A percentile compares a stretch with the other conserved stretches of the same genome.
These are phyloP conservation scores for Crotophaga sulcirostris DNA, from an alignment of 2,113 vertebrate genomes.

Conservation along the genomic window DNA sequence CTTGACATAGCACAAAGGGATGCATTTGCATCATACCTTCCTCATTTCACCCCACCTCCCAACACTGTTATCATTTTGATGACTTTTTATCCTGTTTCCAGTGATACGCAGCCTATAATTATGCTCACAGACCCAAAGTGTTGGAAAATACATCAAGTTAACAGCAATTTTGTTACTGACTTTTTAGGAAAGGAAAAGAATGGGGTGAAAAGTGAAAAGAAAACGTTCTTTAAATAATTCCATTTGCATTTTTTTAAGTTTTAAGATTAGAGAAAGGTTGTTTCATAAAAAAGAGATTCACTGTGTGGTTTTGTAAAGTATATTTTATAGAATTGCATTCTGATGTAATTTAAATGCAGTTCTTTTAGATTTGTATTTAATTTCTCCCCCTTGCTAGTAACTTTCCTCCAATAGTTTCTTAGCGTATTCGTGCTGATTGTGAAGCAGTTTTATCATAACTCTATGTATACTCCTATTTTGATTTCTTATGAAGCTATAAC, in stretches of 20 bases:
- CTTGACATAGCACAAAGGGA: constrained; percentile 9
- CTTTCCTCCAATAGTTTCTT: neutral
- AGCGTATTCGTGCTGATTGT: neutral
- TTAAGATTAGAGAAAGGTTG: neutral
- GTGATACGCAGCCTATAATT: neutral
- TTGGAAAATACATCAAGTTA: neutral
- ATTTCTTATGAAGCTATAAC: neutral
- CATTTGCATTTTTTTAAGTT: neutral
- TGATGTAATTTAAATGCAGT: neutral
- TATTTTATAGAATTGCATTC: neutral
- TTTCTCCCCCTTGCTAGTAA: neutral
- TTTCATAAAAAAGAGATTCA: neutral
- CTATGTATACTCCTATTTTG: neutral
- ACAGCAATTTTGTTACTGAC: neutral
- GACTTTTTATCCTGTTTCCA: neutral
- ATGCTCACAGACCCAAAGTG: neutral
- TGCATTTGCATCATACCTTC: constrained; percentile 1
- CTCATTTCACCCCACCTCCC: neutral
- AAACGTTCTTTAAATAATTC: neutral
- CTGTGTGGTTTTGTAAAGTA: neutral
- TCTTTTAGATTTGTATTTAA: neutral
- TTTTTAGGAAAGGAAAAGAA: neutral
- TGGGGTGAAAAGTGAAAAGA: neutral
- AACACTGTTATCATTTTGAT: neutral
- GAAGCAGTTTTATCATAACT: neutral